Base-by-base conservation (phyloP, 2,113 vertebrate genomes). In the Zapornia atra region DNA sequence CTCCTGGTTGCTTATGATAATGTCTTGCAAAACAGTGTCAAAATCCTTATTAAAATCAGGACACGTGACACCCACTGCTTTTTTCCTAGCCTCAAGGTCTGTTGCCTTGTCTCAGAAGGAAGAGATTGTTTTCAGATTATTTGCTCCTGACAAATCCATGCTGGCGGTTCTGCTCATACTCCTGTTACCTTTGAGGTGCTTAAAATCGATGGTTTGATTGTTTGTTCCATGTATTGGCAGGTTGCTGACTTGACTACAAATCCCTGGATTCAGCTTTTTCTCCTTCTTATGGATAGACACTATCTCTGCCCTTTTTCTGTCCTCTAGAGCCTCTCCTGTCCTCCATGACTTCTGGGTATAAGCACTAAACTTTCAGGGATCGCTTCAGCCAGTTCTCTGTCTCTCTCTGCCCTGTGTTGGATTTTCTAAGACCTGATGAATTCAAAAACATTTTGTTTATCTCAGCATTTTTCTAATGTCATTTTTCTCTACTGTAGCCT, bases 161-260 rank as follows among this genome's bases (percentile, higher is more conserved):
- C 34, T 44, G 36, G 60, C 29, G 78, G 60, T 86, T 89, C 33
- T 40, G 13, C 31, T 93, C 17, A 51, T 65, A 88, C 56, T 42
- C 26, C 91, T 3, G 0, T 42, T 91, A 71, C 53, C 57, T 84
- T 82, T 10, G 24, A 88, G 66, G 71, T 70, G 56, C 51, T 88
- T 81, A 73, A 33, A 2, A 71, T 83, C 20, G 7, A 50, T 66
- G 70, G 50, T 80, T 94, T 73, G 59, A 90, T 64, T 80, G 88
- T 51, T 95, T 54, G 33, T 83, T 89, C 69, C 65, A 22, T 63
- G 28, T 75, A 95, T 56, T 75, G 72, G 59, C 77, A 91, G 57
- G 53, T 46, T 70, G 25, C 56, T 85, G 66, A 92, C 60, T 42
- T 84, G 51, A 94, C 89, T 78, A 83, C 56, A 88, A 91, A 94